phyloP scores from a whole-genome alignment of 2,888 invertebrate genomes.

The Helicoverpa assulta region DNA sequence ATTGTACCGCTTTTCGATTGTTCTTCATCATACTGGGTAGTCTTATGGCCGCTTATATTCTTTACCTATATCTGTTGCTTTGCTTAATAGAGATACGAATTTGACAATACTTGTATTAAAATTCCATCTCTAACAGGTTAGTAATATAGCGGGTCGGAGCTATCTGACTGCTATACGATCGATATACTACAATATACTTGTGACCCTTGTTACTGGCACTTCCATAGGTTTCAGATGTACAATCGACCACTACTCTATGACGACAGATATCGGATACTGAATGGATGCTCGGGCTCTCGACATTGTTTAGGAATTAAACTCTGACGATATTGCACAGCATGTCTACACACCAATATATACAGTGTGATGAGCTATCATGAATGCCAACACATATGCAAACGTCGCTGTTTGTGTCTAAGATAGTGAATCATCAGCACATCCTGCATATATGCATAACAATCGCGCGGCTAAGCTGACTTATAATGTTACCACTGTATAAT shows the following conservation, averaged over 20 bases:
- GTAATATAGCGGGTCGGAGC: no score
- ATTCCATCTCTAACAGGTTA: no score
- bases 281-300: not conserved
- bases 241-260: not conserved
- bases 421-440: conserved; percentile 18
- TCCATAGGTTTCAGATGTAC: not conserved
- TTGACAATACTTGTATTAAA: no score
- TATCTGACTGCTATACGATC: no score
- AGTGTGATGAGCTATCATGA: not conserved
- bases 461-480: conserved; percentile 1
- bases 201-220: not conserved
- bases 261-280: not conserved
- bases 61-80: no score
- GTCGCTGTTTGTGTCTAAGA: conserved; percentile 17
- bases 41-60: no score
- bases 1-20: not conserved
- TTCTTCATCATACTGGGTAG: not conserved
- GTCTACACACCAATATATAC: not conserved
- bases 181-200: not conserved
- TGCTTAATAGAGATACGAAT: no score
- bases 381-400: not conserved
- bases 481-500: not conserved
- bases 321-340: not conserved
- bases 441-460: conserved; percentile 36
- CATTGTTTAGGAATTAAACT: not conserved